Evolutionary conservation across 2,113 vertebrate genomes (phyloP).

Genomic region (Chroicocephalus ridibundus): DNA sequence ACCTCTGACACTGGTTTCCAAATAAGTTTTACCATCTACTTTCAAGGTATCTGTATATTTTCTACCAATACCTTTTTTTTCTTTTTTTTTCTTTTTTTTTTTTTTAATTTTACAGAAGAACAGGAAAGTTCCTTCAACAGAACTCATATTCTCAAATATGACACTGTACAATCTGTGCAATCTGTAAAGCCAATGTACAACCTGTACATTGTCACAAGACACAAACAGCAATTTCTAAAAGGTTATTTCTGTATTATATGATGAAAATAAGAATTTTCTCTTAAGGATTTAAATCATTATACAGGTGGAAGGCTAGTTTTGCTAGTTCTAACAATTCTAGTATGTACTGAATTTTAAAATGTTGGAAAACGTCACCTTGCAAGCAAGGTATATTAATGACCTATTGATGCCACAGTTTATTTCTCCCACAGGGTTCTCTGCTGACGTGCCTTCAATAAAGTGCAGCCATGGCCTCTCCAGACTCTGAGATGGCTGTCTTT

Average conservation of each 20-base stretch:
- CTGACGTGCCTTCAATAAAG: constrained; percentile 5
- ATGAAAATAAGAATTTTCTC: background rate
- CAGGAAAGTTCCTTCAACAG: background rate
- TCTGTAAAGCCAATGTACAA: background rate
- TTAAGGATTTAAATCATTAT: background rate
- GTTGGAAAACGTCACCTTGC: background rate
- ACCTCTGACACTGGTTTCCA: background rate
- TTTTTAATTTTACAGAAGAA: background rate
- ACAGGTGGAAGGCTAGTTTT: background rate
- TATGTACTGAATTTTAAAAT: background rate
- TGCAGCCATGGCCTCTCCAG: constrained; percentile 70
- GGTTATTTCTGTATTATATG: background rate
- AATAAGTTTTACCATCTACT: background rate
- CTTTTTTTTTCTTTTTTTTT: background rate
- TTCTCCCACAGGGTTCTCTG: background rate
- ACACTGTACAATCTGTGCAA: background rate
- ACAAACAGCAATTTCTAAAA: background rate
- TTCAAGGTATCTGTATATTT: background rate
- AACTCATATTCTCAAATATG: background rate
- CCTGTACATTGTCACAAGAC: background rate
- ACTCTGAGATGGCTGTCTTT: constrained; percentile 82
- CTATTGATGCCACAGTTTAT: background rate
- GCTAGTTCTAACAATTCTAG: background rate
- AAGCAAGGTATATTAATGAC: background rate
- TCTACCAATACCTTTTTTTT: background rate